Conservation (phyloP, 2,113 vertebrate genomes). For the Chascanopsetta lugubris region DNA sequence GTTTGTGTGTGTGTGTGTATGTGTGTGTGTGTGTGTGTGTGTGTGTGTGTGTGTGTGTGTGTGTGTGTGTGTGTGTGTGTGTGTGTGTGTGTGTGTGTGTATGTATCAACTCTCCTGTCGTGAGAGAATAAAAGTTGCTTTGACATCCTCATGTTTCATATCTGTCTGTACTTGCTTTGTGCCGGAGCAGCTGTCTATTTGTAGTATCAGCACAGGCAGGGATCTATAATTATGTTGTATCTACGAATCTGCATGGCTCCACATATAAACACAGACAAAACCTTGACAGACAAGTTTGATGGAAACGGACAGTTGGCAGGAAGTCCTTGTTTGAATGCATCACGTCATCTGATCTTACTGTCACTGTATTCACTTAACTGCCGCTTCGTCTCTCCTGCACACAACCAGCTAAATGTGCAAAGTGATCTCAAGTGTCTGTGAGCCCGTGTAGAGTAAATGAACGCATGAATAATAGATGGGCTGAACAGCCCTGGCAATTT, state of each 20-base stretch:
- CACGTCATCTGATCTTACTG: conserved; percentile 1
- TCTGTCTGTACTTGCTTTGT: neutral
- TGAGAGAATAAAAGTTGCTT: neutral
- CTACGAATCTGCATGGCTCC: neutral
- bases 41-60: neutral
- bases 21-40: neutral
- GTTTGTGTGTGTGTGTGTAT: neutral
- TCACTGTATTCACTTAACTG: neutral
- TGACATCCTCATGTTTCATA: neutral
- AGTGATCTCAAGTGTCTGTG: conserved; percentile 54
- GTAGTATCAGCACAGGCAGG: neutral
- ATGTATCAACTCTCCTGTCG: neutral
- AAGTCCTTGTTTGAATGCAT: conserved; percentile 4
- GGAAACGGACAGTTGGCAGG: conserved; percentile 1
- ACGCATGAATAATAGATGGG: conserved; percentile 63
- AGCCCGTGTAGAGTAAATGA: conserved; percentile 44
- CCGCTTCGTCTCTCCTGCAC: conserved; percentile 42
- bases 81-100: neutral
- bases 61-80: neutral
- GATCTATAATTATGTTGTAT: neutral
- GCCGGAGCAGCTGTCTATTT: neutral
- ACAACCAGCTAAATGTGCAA: conserved; percentile 53
- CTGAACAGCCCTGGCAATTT: conserved; percentile 38
- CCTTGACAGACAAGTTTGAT: conserved; percentile 50
- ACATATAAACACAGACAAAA: neutral